Base-by-base conservation (phyloP, 2,888 invertebrate species). In the Uropetala carovei region DNA sequence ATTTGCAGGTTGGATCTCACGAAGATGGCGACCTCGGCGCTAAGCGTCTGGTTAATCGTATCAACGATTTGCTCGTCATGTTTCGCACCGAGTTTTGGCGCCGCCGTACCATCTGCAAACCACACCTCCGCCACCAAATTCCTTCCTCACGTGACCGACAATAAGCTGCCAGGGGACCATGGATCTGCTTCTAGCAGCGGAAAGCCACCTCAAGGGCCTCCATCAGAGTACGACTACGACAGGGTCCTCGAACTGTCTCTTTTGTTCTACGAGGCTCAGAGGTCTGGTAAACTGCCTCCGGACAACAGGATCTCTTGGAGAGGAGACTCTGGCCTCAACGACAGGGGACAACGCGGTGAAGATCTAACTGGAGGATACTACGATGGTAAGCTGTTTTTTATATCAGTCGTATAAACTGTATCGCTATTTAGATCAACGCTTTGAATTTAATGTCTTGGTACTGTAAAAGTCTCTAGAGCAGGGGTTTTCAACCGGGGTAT, bases 281-380 rank as follows among this genome's bases (percentile, higher is more conserved):
- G 96, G 75, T 96, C 96, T 3, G 96, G 96, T 18, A 95, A 94
- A 92, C 94, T 96, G 18, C 96, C 96, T 0, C 93, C 94, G 22
- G 94, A 95, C 93, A 96, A 96, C 94, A 94, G 96, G 68, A 95
- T 96, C 92, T 93, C 95, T 22, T 96, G 96, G 96, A 94, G 96
- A 92, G 95, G 95, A 2, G 96, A 96, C 94, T 96, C 96, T 0
- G 96, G 96, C 7, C 94, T 96, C 56, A 93, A 94, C 13, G 96
- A 96, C 93, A 94, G 94, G 27, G 96, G 96, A 0, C 93, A 94
- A 22, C 94, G 95, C 93, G 96, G 96, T 30, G 96, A 96, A 93
- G 96, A 96, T 93, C 94, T 96, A 75, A 95, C 95, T 75, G 96
- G 96, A 68, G 96, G 96, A 59, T 96, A 96, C 93, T 96, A 96